These are phyloP conservation scores for Ditylenchus weischeri DNA, from an alignment of 2,888 invertebrate species.

Conservation along the genomic window DNA sequence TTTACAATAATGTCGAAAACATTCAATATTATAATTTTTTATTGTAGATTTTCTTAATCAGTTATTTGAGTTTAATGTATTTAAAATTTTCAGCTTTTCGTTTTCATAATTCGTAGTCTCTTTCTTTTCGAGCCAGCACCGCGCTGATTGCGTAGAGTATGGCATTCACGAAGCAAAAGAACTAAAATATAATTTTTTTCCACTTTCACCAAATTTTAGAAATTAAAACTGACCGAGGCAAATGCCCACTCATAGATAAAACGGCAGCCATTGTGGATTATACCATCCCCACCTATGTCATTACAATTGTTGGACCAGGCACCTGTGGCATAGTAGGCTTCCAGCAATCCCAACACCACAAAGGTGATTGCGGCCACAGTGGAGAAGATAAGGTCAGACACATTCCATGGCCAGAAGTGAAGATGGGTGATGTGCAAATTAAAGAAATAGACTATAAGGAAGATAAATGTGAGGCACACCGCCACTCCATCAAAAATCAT, in stretches of 20 bases:
- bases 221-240: slow-evolving; percentile 45
- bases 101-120: slow-evolving; percentile 19
- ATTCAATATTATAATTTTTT: no score
- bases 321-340: slow-evolving; percentile 55
- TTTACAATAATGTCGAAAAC: no score
- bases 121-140: slow-evolving; percentile 23
- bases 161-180: slow-evolving; percentile 43
- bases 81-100: no score
- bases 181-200: slow-evolving; percentile 32
- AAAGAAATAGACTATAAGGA: slow-evolving; percentile 54
- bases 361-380: slow-evolving; percentile 42
- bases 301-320: slow-evolving; percentile 58
- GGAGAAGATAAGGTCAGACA: slow-evolving; percentile 52
- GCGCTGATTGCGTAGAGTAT: slow-evolving; percentile 41
- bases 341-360: slow-evolving; percentile 46
- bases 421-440: slow-evolving; percentile 49
- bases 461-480: slow-evolving; percentile 53
- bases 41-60: no score
- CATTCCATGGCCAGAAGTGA: slow-evolving; percentile 54
- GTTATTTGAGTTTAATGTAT: no score
- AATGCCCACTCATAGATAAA: slow-evolving; percentile 56
- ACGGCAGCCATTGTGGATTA: slow-evolving; percentile 55
- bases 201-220: no score
- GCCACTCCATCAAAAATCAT: slow-evolving; percentile 49
- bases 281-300: slow-evolving; percentile 52